phyloP scores from a whole-genome alignment of 2,113 vertebrate species.

The Vireo altiloquus region DNA sequence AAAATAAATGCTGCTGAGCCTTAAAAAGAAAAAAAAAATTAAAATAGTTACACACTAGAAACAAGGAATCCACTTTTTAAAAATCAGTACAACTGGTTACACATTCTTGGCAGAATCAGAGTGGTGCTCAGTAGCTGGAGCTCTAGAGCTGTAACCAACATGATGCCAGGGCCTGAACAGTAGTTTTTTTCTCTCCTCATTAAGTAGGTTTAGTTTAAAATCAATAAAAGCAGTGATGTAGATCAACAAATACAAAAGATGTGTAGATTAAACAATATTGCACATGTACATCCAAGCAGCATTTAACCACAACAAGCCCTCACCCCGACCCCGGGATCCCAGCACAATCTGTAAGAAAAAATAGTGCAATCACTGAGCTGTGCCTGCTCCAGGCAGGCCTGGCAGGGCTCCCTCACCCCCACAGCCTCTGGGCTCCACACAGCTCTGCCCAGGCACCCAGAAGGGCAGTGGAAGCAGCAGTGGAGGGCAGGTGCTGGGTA shows the following conservation, averaged over 20 bases:
- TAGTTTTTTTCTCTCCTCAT: background rate
- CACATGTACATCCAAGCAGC: slow-evolving; percentile 13
- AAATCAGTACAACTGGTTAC: background rate
- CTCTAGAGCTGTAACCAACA: background rate
- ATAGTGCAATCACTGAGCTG: background rate
- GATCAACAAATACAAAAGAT: background rate
- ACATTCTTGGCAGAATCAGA: background rate
- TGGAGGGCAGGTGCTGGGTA: fast-evolving
- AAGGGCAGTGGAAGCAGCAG: background rate
- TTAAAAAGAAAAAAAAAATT: background rate
- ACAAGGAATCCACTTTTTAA: background rate
- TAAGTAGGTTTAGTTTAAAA: background rate
- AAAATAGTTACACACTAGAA: background rate
- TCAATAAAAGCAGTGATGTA: background rate
- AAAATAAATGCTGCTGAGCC: background rate
- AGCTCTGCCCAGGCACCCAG: fast-evolving
- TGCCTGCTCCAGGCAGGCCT: fast-evolving
- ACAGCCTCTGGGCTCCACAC: background rate
- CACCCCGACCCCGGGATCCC: background rate
- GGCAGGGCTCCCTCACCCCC: background rate
- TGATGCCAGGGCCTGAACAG: background rate
- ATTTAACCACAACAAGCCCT: background rate
- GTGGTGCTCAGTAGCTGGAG: background rate
- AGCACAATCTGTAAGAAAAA: background rate
- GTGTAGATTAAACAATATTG: slow-evolving; percentile 28